A percentile compares a stretch with the other conserved stretches of the same genome.
Conservation (phyloP, 1,140 invertebrate genomes). For the Drosophila ambigua region DNA sequence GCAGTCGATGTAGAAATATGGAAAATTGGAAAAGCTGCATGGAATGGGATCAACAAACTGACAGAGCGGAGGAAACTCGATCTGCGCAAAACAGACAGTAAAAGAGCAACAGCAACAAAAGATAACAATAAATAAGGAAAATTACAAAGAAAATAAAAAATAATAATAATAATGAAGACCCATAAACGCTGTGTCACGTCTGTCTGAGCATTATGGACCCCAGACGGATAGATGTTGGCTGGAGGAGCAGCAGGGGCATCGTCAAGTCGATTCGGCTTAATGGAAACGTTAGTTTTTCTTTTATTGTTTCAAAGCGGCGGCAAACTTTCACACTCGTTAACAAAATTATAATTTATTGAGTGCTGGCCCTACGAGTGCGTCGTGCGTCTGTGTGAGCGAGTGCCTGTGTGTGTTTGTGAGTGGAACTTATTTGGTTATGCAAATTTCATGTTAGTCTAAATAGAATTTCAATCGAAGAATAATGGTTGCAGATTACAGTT, state of each 20-base stretch:
- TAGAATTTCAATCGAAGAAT: background rate
- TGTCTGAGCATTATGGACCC: conserved; percentile 51
- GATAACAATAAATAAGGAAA: conserved; percentile 36
- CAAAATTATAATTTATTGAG: conserved; percentile 31
- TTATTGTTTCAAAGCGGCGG: conserved; percentile 55
- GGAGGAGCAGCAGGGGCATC: conserved; percentile 12
- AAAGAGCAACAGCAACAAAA: conserved; percentile 24
- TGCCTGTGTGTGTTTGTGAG: conserved; percentile 1
- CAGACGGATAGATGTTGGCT: background rate
- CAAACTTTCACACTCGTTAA: conserved; percentile 75
- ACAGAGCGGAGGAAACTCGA: conserved; percentile 61
- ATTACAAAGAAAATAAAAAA: conserved; percentile 27
- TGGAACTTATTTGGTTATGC: conserved; percentile 23
- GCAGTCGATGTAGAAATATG: conserved; percentile 32
- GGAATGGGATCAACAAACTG: conserved; percentile 73
- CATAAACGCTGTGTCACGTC: conserved; percentile 63
- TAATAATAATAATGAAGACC: conserved; percentile 16
- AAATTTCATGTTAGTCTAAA: conserved; percentile 25
- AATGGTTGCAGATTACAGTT: too few relatives aligned
- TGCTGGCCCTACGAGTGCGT: conserved; percentile 1
- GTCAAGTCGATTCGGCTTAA: conserved; percentile 37
- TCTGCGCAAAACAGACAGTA: conserved; percentile 31
- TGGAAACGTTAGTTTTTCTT: conserved; percentile 73
- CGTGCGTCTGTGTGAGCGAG: background rate
- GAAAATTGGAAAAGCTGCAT: conserved; percentile 59